Evolutionary conservation across 2,113 vertebrate genomes (phyloP), one percentile per base, ranked within the genome.

Genomic region (Leptocoma aspasia): DNA sequence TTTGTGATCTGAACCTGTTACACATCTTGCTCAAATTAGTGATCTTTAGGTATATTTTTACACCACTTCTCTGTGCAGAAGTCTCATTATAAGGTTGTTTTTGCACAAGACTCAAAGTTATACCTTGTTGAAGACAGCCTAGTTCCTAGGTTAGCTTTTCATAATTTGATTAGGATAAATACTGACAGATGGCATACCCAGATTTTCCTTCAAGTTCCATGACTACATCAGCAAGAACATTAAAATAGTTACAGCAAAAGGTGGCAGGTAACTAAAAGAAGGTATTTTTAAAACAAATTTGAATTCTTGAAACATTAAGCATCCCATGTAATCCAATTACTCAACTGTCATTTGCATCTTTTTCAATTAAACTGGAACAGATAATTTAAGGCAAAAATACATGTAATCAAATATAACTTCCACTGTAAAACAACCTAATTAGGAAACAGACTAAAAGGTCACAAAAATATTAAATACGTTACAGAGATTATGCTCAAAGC

Each of bases 401-500:
- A 44, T 5, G 16, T 83, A 56, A 90, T 22, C 10, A 92, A 71
- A 77, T 33, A 31, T 70, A 89, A 83, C 8, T 88, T 84, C 44
- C 49, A 84, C 7, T 92, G 61, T 90, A 90, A 73, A 93, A 45
- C 54, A 47, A 60, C 44, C 15, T 76, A 94, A 94, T 20, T 41
- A 77, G 69, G 39, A 94, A 95, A 73, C 10, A 96, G 5, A 80
- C 35, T 93, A 87, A 92, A 94, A 77, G 37, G 54, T 60, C 85
- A 93, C 89, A 96, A 84, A 94, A 90, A 96, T 50, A 95, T 73
- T 82, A 90, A 95, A 90, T 57, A 70, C 39, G 50, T 72, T 93
- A 89, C 83, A 95, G 13, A 76, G 65, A 93, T 86, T 69, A 96
- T 27, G 33, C 92, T 91, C 97, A 78, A 96, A 98, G 96, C 96